Base-by-base conservation (phyloP, 2,113 vertebrate species). In the Plestiodon gilberti region DNA sequence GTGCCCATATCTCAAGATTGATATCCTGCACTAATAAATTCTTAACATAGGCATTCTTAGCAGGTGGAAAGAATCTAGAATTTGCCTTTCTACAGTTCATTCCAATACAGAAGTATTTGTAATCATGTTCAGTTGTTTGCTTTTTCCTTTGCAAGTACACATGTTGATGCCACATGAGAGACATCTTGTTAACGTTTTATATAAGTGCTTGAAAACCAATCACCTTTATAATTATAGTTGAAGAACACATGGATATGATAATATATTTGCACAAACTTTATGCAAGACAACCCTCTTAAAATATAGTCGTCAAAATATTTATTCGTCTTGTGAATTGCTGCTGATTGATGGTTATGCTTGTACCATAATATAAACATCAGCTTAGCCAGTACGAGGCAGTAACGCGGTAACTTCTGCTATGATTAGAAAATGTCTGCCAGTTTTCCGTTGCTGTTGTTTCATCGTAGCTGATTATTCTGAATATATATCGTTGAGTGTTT, bases 291-390 rank as follows among this genome's bases (percentile, higher is more conserved):
- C 62, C 73, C 86, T 79, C 33, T 73, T 18, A 48, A n/a, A 62
- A 83, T 80, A 13, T 33, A 14, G 28, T 22, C 15, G 52, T 69
- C 64, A 69, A 33, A 35, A 55, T 70, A 33, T 70, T 22, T 90
- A 10, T 57, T 43, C 4, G 22, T 89, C 52, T 73, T 83, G 28
- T 57, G 80, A 81, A 33, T 3, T 1, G 1, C 57, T 87, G 11
- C 0, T 57, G 52, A 78, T 70, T 70, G 23, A 77, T 81, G 35
- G 33, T 78, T 84, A 87, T 83, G 1, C 76, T 88, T 87, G 82
- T 84, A 74, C 43, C n/a, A 23, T 40, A 25, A 55, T 86, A 43
- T 13, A 7, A 70, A 14, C 35, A 84, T 78, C 65, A 86, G 13
- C 35, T 89, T 87, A 57, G 13, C 6, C 33, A 14, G 22, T 23